Evolutionary conservation across 2,797 vertebrate genomes (phyloP).

Genomic region (Ceryle rudis): DNA sequence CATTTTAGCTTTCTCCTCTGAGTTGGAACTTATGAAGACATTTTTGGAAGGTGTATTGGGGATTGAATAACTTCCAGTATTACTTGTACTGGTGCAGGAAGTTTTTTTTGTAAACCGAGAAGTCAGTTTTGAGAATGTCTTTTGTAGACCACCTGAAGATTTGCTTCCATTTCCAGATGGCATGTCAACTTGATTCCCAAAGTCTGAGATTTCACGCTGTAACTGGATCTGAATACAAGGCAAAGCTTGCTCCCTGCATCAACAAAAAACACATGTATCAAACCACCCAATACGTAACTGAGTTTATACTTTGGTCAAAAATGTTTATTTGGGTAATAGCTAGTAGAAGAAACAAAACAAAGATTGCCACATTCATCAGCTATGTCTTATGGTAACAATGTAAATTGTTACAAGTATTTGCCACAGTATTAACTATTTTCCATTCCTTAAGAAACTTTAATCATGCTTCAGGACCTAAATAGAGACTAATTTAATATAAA

Average conservation of each 20-base stretch:
- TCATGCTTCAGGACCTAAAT: not conserved
- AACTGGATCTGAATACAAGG: constrained; percentile 97
- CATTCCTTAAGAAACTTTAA: not conserved
- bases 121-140: constrained; percentile 97
- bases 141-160: constrained; percentile 91
- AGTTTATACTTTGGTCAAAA: not conserved
- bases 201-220: constrained; percentile 92
- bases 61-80: constrained; percentile 90
- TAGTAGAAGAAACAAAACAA: not conserved
- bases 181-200: constrained; percentile 86
- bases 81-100: constrained; percentile 86
- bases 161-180: constrained; percentile 89
- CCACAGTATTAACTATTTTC: not conserved
- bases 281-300: not conserved
- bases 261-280: not conserved
- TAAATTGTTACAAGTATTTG: not conserved
- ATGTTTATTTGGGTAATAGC: rapidly evolving
- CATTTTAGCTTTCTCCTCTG: constrained; percentile 85
- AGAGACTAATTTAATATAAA: not conserved
- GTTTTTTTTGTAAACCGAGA: constrained; percentile 97
- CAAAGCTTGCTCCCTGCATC: constrained; percentile 90
- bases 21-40: constrained; percentile 80
- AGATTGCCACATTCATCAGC: not conserved
- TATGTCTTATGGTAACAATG: not conserved
- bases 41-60: constrained; percentile 92